Conservation (phyloP, 2,888 invertebrate genomes). For the Idaea biselata region DNA sequence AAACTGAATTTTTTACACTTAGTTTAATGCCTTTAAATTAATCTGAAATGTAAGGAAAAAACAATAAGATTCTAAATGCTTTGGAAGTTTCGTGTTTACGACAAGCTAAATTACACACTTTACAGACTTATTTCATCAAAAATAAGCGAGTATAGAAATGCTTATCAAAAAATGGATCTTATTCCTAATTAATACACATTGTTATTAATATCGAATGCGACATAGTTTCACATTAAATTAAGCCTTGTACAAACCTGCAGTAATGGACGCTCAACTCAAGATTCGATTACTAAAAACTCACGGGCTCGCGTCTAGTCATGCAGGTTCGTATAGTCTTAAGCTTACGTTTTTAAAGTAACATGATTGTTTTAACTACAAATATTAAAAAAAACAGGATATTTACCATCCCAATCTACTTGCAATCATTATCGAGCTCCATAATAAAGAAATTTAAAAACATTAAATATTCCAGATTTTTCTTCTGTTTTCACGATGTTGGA, state of each 20-base stretch:
- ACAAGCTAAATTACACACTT: neutral
- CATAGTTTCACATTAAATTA: neutral
- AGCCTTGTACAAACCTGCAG: neutral
- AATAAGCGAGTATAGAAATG: neutral
- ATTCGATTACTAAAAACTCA: neutral
- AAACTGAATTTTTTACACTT: neutral
- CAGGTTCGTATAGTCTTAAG: constrained; percentile 9
- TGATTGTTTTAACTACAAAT: too few relatives aligned
- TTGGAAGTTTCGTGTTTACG: neutral
- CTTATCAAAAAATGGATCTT: neutral
- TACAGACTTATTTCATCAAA: neutral
- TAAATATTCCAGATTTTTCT: too few relatives aligned
- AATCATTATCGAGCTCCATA: too few relatives aligned
- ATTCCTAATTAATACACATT: neutral
- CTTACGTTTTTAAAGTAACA: too few relatives aligned
- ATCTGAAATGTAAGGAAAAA: neutral
- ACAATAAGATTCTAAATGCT: neutral
- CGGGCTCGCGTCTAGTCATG: neutral
- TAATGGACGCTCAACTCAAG: neutral
- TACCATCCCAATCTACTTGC: too few relatives aligned
- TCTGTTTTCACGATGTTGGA: too few relatives aligned
- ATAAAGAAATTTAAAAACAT: too few relatives aligned
- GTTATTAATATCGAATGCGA: neutral
- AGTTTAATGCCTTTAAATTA: neutral
- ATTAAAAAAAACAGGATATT: too few relatives aligned